Base-by-base conservation (phyloP, 1,140 invertebrate genomes). In the Steinernema feltiae region DNA sequence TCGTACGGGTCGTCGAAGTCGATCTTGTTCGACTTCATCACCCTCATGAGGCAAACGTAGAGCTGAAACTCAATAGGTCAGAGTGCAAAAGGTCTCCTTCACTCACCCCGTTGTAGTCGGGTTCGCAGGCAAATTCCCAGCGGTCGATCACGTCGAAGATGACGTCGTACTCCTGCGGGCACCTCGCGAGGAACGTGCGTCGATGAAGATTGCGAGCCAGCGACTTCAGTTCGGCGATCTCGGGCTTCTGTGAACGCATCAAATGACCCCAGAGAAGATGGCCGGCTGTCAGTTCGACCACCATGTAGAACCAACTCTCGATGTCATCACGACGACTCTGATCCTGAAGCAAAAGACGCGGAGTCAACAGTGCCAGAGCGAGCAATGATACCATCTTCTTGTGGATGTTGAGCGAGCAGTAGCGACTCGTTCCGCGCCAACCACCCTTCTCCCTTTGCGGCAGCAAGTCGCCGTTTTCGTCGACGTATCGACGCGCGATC, bases 251-350 rank as follows among this genome's bases (percentile, higher is more conserved):
- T 3, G 12, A n/a, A 3, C 53, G 53, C 12, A 21, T n/a, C 53
- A 63, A 63, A 21, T 63, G 53, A 27, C 53, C 53, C 53, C 53
- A 63, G 7, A 63, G 12, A 21, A 63, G 53, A 27, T 63, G 53
- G 3, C 53, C 53, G 15, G 53, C 3, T 21, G 53, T 63, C 12
- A 63, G 53, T 27, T 63, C 53, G 53, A 63, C 53, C 3, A 27
- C 53, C 53, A 63, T 63, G 53, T 63, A 63, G 24, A 63, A 63
- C 53, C 53, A 63, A 63, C 53, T 63, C 24, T 63, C 53, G 15
- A 63, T 7, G 53, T 63, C 53, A 21, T 63, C 53, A 15, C 53
- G 7, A 3, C 53, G 15, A 21, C 53, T 63, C 24, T 63, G 53
- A 63, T 63, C 53, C 53, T 63, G 53, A 63, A 63, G 24, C 24